A percentile compares a stretch with the other conserved stretches of the same genome.
Evolutionary conservation across 2,797 vertebrate species (phyloP).

Genomic region (Diplodus sargus): DNA sequence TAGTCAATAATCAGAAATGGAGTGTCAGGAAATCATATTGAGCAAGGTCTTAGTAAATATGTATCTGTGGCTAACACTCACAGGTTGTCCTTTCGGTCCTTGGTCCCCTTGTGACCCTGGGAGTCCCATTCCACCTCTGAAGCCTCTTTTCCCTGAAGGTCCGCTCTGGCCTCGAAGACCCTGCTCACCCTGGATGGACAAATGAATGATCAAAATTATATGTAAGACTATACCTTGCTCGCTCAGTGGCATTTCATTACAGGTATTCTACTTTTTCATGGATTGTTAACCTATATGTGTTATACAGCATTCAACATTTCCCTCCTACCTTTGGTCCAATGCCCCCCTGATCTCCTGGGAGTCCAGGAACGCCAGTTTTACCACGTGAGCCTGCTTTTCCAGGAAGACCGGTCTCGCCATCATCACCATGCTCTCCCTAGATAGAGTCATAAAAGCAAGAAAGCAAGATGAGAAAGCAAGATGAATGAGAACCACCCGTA

Average conservation of each 20-base stretch:
- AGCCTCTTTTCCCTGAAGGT: conserved; percentile 91
- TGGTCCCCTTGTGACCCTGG: conserved; percentile 90
- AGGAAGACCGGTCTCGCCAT: conserved; percentile 88
- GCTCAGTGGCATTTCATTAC: background rate
- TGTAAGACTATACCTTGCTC: background rate
- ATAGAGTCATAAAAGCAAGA: conserved; percentile 21
- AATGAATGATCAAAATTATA: conserved; percentile 26
- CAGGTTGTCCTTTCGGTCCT: conserved; percentile 93
- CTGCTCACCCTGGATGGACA: conserved; percentile 88
- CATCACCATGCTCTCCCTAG: conserved; percentile 95
- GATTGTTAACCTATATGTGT: background rate
- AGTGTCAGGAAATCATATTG: background rate
- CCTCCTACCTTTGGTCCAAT: conserved; percentile 91
- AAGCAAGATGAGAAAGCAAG: conserved; percentile 14
- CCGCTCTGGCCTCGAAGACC: conserved; percentile 92
- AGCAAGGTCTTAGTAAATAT: too few species aligned
- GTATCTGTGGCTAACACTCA: conserved; percentile 79
- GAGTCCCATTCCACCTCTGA: conserved; percentile 90
- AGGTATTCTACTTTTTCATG: background rate
- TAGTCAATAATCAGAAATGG: conserved; percentile 19
- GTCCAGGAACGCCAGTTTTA: conserved; percentile 90
- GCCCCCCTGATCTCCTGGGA: conserved; percentile 93
- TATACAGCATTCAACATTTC: background rate
- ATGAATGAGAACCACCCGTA: background rate
- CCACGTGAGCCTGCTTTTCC: conserved; percentile 92